These are phyloP conservation scores for Teleogryllus oceanicus DNA, from an alignment of 2,888 invertebrate species.

Conservation along the genomic window DNA sequence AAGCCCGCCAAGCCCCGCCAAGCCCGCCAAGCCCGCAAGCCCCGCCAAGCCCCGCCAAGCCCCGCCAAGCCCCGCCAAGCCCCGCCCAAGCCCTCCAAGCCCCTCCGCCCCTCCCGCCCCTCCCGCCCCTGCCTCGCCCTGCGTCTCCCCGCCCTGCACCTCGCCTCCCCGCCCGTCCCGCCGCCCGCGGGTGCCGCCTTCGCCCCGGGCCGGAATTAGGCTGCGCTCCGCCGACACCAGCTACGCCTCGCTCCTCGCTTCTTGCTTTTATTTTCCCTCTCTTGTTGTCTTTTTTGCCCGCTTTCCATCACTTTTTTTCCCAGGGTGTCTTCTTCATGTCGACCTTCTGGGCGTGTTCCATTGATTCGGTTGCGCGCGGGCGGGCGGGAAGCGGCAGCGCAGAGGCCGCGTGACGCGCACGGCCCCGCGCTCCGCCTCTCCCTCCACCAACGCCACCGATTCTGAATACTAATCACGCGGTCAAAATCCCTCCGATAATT, in stretches of 20 bases:
- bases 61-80: no score
- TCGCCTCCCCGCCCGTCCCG: neutral
- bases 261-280: neutral
- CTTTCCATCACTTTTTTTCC: neutral
- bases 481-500: neutral
- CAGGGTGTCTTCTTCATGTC: constrained; percentile 4
- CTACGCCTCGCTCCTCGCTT: neutral
- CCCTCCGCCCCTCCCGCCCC: neutral
- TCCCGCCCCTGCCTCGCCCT: no score
- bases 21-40: no score
- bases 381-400: neutral
- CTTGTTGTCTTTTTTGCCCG: neutral
- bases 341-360: constrained; percentile 10
- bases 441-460: neutral
- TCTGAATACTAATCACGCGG: neutral
- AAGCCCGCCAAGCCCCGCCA: no score
- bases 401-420: no score
- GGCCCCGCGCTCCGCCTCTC: no score
- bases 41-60: no score
- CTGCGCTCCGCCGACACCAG: constrained; percentile 18
- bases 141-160: no score
- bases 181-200: neutral
- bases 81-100: no score
- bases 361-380: neutral
- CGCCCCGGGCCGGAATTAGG: neutral